Base-by-base conservation (phyloP, 2,888 invertebrate species). In the Bembecia ichneumoniformis region DNA sequence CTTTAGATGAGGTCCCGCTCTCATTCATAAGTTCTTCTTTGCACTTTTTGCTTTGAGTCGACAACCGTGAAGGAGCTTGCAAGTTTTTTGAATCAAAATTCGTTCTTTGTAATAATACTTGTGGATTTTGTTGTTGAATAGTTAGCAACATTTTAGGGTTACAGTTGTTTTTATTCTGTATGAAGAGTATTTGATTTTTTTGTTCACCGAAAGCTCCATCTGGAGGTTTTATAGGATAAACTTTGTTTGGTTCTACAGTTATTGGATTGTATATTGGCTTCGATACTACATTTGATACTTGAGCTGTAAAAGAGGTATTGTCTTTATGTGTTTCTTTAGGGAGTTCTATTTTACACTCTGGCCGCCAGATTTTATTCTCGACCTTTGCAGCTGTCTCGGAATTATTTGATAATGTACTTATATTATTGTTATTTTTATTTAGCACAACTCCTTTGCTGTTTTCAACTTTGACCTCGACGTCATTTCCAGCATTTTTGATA, bases 21-120 rank as follows among this genome's bases (percentile, higher is more conserved):
- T 79, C 77, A 47, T 65, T 71, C 51, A 71, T 59, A 52, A 69
- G 58, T 58, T 84, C 81, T 58, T 88, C 71, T 72, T 87, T 74
- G 72, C 71, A 65, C 71, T 83, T 80, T 63, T 87, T 76, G 68
- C 61, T 65, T 77, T 78, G 74, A 70, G 56, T 79, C 67, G 68
- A 76, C 65, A 71, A 71, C 74, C 75, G 87, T 81, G 75, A 88
- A 84, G 74, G 84, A 87, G 74, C 74, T 82, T 74, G 81, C 77
- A 74, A 62, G 81, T 81, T 82, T 83, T 83, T 84, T 83, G 78
- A 64, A 57, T 86, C 82, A 58, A 74, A 75, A 56, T 63, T 78
- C 5, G 74, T 68, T 68, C 80, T 72, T 63, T 82, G 81, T 40
- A 82, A 55, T 49, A 83, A 62, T 16, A 84, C 77, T 57, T 82